phyloP scores from a whole-genome alignment of 2,888 invertebrate species.

The Anoplius nigerrimus region DNA sequence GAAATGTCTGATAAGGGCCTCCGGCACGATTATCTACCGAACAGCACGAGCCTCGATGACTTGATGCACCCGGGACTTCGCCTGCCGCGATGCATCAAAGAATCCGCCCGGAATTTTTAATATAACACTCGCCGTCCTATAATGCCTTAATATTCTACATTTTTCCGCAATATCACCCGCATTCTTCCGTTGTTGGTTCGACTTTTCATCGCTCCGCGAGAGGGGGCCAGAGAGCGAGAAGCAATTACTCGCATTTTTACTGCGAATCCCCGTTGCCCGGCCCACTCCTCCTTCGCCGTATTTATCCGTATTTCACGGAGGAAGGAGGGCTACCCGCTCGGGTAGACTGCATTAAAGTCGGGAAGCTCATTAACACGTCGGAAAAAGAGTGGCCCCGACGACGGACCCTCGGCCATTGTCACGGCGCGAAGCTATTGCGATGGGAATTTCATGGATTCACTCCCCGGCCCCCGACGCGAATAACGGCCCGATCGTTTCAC shows the following conservation, averaged over 20 bases:
- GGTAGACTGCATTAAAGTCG: constrained; percentile 30
- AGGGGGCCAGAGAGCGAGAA: neutral
- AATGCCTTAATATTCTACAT: too few relatives aligned
- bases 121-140: too few relatives aligned
- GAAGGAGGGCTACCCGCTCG: neutral
- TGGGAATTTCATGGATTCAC: constrained; percentile 61
- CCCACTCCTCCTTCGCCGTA: neutral
- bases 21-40: too few relatives aligned
- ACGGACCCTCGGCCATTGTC: constrained; percentile 53
- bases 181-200: too few relatives aligned
- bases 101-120: too few relatives aligned
- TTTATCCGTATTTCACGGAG: neutral
- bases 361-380: constrained; percentile 54
- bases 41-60: too few relatives aligned
- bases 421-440: constrained; percentile 53
- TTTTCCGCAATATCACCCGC: too few relatives aligned
- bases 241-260: neutral
- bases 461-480: constrained; percentile 49
- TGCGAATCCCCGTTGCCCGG: neutral
- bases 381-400: constrained; percentile 44
- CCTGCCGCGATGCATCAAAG: too few relatives aligned
- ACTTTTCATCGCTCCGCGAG: too few relatives aligned
- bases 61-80: too few relatives aligned
- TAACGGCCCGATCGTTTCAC: constrained; percentile 57
- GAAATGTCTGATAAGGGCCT: too few relatives aligned